phyloP scores from a whole-genome alignment of 2,888 invertebrate species.

The Meliscaeva auricollis region DNA sequence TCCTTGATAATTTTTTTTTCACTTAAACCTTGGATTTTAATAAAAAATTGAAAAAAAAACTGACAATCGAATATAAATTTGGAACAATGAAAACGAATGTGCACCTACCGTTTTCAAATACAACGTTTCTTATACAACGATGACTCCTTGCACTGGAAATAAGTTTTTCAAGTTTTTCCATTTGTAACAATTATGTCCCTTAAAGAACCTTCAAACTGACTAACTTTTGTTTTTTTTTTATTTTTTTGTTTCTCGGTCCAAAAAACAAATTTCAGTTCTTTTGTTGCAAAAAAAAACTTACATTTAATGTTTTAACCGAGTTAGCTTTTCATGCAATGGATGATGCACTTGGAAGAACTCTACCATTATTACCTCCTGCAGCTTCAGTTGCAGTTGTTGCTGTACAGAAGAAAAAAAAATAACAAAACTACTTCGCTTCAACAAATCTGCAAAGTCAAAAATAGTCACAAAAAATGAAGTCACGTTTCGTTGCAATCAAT shows the following conservation, averaged over 20 bases:
- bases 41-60: no score
- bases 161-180: no score
- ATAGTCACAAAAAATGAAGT: conserved; percentile 46
- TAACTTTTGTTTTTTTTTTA: background rate
- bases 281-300: background rate
- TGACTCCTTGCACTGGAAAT: no score
- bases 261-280: background rate
- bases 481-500: conserved; percentile 67
- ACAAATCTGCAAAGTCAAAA: conserved; percentile 42
- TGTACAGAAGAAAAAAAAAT: background rate
- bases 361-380: background rate
- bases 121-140: no score
- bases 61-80: no score
- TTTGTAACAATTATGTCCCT: no score
- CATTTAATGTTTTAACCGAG: background rate
- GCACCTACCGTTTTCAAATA: no score
- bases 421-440: conserved; percentile 19
- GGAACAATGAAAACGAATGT: no score
- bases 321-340: background rate
- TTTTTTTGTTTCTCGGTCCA: no score
- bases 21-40: no score
- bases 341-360: background rate
- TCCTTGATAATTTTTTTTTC: no score
- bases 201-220: background rate
- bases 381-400: background rate